A percentile compares a stretch with the other conserved stretches of the same genome.
Evolutionary conservation across 2,797 vertebrate genomes (phyloP).

Genomic region (Sebastes paucispinis): DNA sequence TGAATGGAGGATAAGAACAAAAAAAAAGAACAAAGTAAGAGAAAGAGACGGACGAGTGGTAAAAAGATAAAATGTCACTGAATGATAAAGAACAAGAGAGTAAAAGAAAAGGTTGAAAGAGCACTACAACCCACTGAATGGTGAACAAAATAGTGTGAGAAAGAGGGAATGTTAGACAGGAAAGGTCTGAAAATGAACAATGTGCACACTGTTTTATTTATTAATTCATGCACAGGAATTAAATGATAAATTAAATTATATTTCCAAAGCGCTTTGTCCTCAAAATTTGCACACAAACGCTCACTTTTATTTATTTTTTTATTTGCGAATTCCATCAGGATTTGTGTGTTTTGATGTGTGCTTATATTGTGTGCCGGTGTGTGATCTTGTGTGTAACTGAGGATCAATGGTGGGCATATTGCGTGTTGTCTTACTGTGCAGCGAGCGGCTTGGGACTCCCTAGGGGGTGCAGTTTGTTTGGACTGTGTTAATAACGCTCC

Average conservation of each 20-base stretch:
- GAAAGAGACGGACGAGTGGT: not conserved
- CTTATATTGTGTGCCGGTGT: conserved; percentile 1
- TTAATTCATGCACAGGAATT: conserved; percentile 41
- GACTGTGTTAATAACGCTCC: conserved; percentile 48
- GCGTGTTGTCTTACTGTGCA: conserved; percentile 53
- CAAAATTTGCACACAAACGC: not conserved
- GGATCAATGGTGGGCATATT: conserved; percentile 55
- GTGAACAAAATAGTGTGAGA: not conserved
- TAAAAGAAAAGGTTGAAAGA: conserved; percentile 26
- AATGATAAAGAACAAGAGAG: conserved; percentile 36
- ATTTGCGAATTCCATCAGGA: conserved; percentile 5
- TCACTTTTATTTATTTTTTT: conserved; percentile 10
- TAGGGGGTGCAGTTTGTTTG: conserved; percentile 56
- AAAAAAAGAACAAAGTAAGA: conserved; percentile 7
- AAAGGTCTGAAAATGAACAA: conserved; percentile 6
- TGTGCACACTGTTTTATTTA: not conserved
- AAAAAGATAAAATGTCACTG: conserved; percentile 33
- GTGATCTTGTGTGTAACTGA: conserved; percentile 42
- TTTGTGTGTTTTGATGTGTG: not conserved
- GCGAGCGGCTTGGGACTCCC: conserved; percentile 36
- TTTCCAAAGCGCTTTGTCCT: conserved; percentile 13
- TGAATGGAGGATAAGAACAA: conserved; percentile 4
- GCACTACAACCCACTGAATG: not conserved
- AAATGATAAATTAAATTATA: conserved; percentile 36
- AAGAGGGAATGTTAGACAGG: not conserved